A percentile compares a stretch with the other conserved stretches of the same genome.
These are phyloP conservation scores for Ophion ventricosus DNA, from an alignment of 2,888 invertebrate genomes.

Conservation along the genomic window DNA sequence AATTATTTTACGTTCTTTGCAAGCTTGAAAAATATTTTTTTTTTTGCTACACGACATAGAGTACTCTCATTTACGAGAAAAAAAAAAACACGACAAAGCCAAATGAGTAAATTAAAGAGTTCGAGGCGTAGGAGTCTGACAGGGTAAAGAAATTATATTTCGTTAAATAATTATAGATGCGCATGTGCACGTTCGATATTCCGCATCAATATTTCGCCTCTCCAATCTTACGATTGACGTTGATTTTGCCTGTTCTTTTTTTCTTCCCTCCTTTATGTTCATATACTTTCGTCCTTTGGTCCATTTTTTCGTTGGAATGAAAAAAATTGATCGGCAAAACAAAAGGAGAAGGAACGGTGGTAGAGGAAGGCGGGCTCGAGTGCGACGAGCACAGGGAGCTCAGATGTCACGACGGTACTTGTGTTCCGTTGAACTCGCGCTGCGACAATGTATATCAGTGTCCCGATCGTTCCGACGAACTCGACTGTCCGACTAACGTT, in stretches of 20 bases:
- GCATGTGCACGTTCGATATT: constrained; percentile 38
- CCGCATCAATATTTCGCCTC: constrained; percentile 34
- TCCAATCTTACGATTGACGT: constrained; percentile 47
- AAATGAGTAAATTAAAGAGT: too few relatives aligned
- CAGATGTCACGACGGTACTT: constrained; percentile 85
- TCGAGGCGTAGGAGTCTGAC: too few relatives aligned
- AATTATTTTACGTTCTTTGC: too few relatives aligned
- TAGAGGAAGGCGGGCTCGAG: constrained; percentile 60
- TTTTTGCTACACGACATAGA: too few relatives aligned
- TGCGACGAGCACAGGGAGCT: constrained; percentile 78
- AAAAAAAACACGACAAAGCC: too few relatives aligned
- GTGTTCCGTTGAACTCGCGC: constrained; percentile 84
- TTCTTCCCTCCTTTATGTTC: constrained; percentile 59
- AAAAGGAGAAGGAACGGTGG: constrained; percentile 3
- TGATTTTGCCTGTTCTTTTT: constrained; percentile 42
- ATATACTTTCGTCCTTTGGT: constrained; percentile 55
- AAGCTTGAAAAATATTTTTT: too few relatives aligned
- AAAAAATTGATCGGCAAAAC: constrained; percentile 39
- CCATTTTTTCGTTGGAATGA: constrained; percentile 63
- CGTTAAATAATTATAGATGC: not conserved
- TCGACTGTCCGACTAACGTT: constrained; percentile 81
- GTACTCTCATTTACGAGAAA: too few relatives aligned
- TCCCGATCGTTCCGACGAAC: constrained; percentile 85
- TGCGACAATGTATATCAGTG: constrained; percentile 87
- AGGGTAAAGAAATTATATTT: too few relatives aligned